phyloP scores from a whole-genome alignment of 2,888 invertebrate genomes.

The Latheticus oryzae region DNA sequence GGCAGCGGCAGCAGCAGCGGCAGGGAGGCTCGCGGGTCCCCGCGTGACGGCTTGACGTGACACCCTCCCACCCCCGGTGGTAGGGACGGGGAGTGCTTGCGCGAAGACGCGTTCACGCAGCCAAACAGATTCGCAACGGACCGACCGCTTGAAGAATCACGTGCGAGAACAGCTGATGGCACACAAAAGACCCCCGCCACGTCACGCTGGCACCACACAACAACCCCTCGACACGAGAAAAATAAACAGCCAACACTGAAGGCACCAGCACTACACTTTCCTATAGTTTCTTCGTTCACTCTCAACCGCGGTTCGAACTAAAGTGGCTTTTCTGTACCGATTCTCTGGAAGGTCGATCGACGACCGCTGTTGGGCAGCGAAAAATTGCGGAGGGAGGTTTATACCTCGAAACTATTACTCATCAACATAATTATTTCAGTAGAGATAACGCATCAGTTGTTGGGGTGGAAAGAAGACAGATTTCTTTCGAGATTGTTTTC shows the following conservation, averaged over 20 bases:
- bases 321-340: too few relatives aligned
- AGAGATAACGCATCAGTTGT: too few relatives aligned
- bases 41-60: constrained; percentile 71
- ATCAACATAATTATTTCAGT: too few relatives aligned
- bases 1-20: constrained; percentile 52
- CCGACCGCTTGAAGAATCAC: constrained; percentile 46
- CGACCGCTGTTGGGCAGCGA: too few relatives aligned
- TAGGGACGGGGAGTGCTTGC: constrained; percentile 55
- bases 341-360: too few relatives aligned
- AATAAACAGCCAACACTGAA: too few relatives aligned
- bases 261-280: too few relatives aligned
- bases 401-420: too few relatives aligned
- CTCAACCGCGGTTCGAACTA: too few relatives aligned
- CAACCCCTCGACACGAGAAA: constrained; percentile 35
- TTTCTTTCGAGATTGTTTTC: background rate
- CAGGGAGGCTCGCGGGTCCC: constrained; percentile 60
- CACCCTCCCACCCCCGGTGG: constrained; percentile 70
- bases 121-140: constrained; percentile 45
- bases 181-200: constrained; percentile 31
- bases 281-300: too few relatives aligned
- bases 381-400: too few relatives aligned
- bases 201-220: constrained; percentile 41
- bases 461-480: too few relatives aligned
- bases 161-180: constrained; percentile 54
- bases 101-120: constrained; percentile 64